Evolutionary conservation across 1,140 invertebrate genomes (phyloP).

Genomic region (Temnothorax curvispinosus): DNA sequence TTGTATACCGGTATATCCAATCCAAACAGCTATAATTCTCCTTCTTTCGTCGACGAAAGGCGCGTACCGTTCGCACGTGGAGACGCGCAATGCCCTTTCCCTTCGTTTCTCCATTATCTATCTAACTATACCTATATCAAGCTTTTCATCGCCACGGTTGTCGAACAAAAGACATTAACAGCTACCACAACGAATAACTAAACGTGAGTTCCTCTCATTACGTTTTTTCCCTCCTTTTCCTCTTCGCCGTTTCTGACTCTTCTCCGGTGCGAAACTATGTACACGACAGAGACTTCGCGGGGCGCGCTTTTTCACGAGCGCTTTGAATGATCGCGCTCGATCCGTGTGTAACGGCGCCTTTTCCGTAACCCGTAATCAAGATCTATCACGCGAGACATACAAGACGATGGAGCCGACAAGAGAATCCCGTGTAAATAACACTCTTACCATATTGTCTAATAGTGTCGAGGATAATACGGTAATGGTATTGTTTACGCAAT

Average conservation of each 20-base stretch:
- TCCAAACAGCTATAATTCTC: constrained; percentile 60
- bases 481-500: background rate
- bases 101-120: constrained; percentile 25
- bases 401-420: background rate
- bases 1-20: constrained; percentile 83
- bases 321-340: background rate
- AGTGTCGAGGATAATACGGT: background rate
- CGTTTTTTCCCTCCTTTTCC: background rate
- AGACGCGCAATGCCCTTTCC: constrained; percentile 12
- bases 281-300: background rate
- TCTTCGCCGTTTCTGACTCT: background rate
- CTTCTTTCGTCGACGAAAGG: constrained; percentile 28
- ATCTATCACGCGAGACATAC: background rate
- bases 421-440: background rate
- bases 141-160: constrained; percentile 14
- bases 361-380: background rate
- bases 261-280: background rate
- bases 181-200: constrained; percentile 17
- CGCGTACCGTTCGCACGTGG: constrained; percentile 20
- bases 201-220: background rate
- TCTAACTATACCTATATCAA: constrained; percentile 42
- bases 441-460: background rate
- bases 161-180: constrained; percentile 41
- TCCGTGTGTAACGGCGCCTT: background rate
- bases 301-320: background rate